Conservation (phyloP, 2,888 invertebrate species). For the Dusona sp. region DNA sequence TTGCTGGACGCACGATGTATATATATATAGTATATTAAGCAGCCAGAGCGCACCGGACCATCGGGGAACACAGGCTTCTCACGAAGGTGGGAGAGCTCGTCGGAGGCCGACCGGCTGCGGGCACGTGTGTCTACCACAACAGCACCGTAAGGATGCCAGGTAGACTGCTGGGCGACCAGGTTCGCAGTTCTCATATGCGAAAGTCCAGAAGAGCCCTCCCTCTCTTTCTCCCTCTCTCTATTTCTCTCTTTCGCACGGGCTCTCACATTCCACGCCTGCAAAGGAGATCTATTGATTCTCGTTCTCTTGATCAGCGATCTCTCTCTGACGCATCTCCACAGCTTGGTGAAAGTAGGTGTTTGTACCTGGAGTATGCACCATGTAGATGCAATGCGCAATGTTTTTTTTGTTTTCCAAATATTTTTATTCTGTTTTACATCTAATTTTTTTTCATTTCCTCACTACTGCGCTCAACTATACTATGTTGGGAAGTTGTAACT, state of each 20-base stretch:
- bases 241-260: background rate
- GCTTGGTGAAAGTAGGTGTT: conserved; percentile 58
- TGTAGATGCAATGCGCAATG: conserved; percentile 22
- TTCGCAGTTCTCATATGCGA: conserved; percentile 63
- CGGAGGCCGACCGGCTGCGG: conserved; percentile 74
- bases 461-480: background rate
- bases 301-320: conserved; percentile 54
- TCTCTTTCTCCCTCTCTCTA: conserved; percentile 15
- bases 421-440: background rate
- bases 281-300: conserved; percentile 71
- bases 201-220: conserved; percentile 47
- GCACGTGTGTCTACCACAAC: conserved; percentile 77
- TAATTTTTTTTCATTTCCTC: background rate
- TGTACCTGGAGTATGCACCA: conserved; percentile 8
- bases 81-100: conserved; percentile 71
- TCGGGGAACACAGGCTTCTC: conserved; percentile 63
- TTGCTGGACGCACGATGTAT: conserved; percentile 60
- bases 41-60: conserved; percentile 55
- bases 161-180: conserved; percentile 83
- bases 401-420: conserved; percentile 25
- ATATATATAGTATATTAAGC: conserved; percentile 60
- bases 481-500: background rate
- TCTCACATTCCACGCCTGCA: conserved; percentile 57
- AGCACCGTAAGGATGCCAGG: conserved; percentile 76
- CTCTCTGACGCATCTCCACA: conserved; percentile 45